Evolutionary conservation across 2,888 invertebrate genomes (phyloP).

Genomic region (Sisyra terminalis): DNA sequence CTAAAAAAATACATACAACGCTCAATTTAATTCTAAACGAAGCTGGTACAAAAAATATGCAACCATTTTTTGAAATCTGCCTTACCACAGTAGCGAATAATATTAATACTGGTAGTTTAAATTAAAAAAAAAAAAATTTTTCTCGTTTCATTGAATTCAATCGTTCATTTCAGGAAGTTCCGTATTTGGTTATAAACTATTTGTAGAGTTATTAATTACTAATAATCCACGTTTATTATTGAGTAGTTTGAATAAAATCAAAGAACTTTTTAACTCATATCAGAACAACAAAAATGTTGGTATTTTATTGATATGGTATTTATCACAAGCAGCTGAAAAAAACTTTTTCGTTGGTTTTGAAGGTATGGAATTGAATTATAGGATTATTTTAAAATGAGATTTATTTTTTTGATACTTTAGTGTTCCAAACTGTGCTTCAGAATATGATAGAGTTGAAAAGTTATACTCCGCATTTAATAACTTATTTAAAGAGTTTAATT

Average conservation of each 20-base stretch:
- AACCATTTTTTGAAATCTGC: slow-evolving; percentile 53
- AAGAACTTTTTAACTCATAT: slow-evolving; percentile 51
- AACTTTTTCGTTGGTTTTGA: slow-evolving; percentile 49
- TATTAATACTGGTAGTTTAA: slow-evolving; percentile 42
- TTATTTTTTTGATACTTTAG: slow-evolving; percentile 28
- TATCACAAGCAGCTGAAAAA: slow-evolving; percentile 53
- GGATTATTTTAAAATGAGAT: not conserved
- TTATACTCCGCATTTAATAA: slow-evolving; percentile 45
- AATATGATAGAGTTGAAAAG: slow-evolving; percentile 54
- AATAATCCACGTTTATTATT: slow-evolving; percentile 45
- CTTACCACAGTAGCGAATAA: slow-evolving; percentile 54
- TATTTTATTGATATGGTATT: slow-evolving; percentile 54
- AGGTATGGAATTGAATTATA: slow-evolving; percentile 31
- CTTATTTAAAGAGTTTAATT: slow-evolving; percentile 38
- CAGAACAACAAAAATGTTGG: slow-evolving; percentile 61
- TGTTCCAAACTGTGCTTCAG: slow-evolving; percentile 60
- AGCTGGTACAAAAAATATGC: slow-evolving; percentile 42
- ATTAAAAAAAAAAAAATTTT: not conserved
- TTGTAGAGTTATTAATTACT: slow-evolving; percentile 50
- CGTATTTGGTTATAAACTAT: slow-evolving; percentile 50
- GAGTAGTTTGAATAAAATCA: slow-evolving; percentile 42
- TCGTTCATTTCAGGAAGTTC: slow-evolving; percentile 26
- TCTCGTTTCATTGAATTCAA: not conserved
- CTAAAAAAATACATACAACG: slow-evolving; percentile 21
- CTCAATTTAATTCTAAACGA: slow-evolving; percentile 35